Conservation (phyloP, 2,113 vertebrate genomes). For the Pollimyrus isidori region DNA sequence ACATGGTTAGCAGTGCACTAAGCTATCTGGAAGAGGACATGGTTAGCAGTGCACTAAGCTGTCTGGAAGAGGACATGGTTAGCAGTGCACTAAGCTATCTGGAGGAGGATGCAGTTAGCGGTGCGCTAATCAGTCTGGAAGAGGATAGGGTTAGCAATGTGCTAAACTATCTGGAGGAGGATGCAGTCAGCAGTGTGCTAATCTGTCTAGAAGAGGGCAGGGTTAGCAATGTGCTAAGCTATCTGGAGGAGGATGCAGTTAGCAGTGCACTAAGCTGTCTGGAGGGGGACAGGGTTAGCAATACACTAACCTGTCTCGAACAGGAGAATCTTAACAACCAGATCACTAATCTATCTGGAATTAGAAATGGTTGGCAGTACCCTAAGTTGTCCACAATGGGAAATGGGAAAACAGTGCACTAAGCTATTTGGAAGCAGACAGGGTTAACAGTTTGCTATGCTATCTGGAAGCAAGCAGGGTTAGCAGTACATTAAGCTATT, state of each 20-base stretch:
- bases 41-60: not conserved
- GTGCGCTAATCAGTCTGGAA: not conserved
- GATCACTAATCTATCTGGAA: no score
- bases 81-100: not conserved
- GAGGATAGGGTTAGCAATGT: not conserved
- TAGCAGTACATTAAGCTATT: not conserved
- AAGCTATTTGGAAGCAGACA: not conserved
- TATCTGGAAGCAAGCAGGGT: not conserved
- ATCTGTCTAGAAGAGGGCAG: no score
- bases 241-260: not conserved
- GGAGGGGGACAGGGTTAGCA: not conserved
- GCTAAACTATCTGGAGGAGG: not conserved
- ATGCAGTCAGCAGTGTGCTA: not conserved
- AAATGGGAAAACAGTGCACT: no score
- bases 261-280: not conserved
- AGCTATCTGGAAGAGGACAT: not conserved
- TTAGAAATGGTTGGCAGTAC: no score
- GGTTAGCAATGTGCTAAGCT: not conserved
- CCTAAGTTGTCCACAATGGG: no score
- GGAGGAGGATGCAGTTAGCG: not conserved
- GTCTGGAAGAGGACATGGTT: not conserved
- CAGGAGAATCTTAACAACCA: no score
- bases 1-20: not conserved
- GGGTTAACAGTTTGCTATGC: not conserved
- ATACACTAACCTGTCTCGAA: not conserved